phyloP scores from a whole-genome alignment of 2,888 invertebrate species.

The Pasiphila rectangulata region DNA sequence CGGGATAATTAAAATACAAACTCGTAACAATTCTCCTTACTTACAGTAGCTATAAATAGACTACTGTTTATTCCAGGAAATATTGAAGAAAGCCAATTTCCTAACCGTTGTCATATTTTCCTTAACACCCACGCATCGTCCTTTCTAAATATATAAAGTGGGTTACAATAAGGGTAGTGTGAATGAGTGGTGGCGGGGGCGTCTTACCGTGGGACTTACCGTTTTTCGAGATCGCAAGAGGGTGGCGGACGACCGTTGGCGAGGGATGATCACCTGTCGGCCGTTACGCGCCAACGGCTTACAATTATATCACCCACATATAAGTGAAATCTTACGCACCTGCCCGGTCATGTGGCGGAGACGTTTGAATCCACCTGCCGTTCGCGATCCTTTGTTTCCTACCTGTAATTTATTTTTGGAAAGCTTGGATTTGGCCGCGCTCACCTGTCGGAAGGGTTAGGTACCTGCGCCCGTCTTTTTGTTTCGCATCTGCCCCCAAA shows the following conservation, averaged over 20 bases:
- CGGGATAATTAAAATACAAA: too few species aligned
- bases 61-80: conserved; percentile 5
- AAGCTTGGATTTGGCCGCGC: conserved; percentile 70
- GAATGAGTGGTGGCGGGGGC: conserved; percentile 51
- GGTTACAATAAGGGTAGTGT: conserved; percentile 51
- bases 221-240: conserved; percentile 70
- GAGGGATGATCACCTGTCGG: conserved; percentile 78
- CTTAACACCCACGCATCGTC: conserved; percentile 18
- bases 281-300: conserved; percentile 80
- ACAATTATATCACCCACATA: conserved; percentile 77
- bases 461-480: conserved; percentile 73
- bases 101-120: conserved; percentile 23
- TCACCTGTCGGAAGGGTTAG: conserved; percentile 80
- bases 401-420: conserved; percentile 74
- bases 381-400: conserved; percentile 75
- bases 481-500: conserved; percentile 73
- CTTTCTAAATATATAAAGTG: conserved; percentile 40
- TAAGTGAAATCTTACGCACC: conserved; percentile 76
- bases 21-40: too few species aligned
- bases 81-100: not conserved
- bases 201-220: conserved; percentile 79
- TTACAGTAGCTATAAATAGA: too few species aligned
- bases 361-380: conserved; percentile 77
- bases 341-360: conserved; percentile 79
- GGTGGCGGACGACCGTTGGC: conserved; percentile 72